These are phyloP conservation scores for Falco concolor DNA, from an alignment of 2,797 vertebrate species.

Conservation along the genomic window DNA sequence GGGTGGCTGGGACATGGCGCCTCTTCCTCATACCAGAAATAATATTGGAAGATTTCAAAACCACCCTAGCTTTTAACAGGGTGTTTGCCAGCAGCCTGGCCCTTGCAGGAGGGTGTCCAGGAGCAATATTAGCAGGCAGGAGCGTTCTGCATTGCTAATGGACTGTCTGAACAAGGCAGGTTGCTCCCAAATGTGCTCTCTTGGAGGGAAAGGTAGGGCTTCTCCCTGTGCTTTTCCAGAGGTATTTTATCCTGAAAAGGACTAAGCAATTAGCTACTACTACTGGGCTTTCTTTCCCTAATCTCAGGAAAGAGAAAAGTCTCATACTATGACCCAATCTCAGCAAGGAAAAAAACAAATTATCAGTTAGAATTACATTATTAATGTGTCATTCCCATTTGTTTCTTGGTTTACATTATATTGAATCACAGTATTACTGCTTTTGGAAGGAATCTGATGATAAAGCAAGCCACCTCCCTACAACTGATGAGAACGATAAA, in stretches of 20 bases:
- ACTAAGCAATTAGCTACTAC: neutral
- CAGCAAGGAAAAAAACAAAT: neutral
- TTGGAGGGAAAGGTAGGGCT: neutral
- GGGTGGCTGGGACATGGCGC: neutral
- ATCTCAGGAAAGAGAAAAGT: neutral
- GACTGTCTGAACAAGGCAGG: neutral
- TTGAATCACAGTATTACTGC: conserved; percentile 51
- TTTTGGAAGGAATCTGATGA: conserved; percentile 65
- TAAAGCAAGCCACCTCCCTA: conserved; percentile 32
- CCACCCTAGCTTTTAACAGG: neutral
- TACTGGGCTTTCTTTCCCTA: neutral
- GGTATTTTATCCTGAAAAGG: neutral
- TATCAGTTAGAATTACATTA: conserved; percentile 10
- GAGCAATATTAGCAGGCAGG: neutral
- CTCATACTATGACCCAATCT: neutral
- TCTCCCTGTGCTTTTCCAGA: neutral
- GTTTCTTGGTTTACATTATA: conserved; percentile 51
- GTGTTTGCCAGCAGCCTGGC: neutral
- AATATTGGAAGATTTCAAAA: neutral
- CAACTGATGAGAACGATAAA: conserved; percentile 12
- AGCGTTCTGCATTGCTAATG: neutral
- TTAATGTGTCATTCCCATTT: conserved; percentile 18
- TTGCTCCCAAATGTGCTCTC: neutral
- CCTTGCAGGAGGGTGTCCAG: neutral
- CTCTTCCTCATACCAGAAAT: neutral